Evolutionary conservation across 2,888 invertebrate genomes (phyloP), one percentile per base, ranked within the genome.

Genomic region (Netelia inedita): DNA sequence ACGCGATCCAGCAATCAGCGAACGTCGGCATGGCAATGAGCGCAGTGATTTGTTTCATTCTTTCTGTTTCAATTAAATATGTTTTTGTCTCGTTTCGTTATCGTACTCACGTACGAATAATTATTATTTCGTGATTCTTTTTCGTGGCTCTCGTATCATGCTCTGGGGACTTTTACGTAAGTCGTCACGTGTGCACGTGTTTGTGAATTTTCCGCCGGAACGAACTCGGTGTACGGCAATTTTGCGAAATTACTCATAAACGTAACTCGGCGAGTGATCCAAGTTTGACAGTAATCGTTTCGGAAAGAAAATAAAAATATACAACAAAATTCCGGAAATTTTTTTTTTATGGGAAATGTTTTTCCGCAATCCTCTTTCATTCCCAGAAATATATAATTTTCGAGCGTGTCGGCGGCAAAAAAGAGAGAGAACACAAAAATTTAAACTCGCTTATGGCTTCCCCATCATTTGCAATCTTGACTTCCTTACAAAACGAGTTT

Each of bases 141-240:
- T 65, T 55, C 11, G 0, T 53, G 46, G 50, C 21, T 19, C 19
- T 74, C 16, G 14, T 28, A 41, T n/a, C 9, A 75, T 83, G 79
- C 55, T 59, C 69, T 57, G 75, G 71, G 72, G 35, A 53, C 73
- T 75, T 68, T 66, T 74, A 71, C 74, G 85, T 83, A 65, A 83
- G 85, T 85, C 43, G 68, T 69, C 76, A 41, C 53, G 59, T 43
- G 55, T 72, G 28, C 35, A 6, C 65, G 68, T 43, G 46, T 65
- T 50, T 61, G 16, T 23, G 14, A 74, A 53, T 71, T 80, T 72
- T 43, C 43, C 46, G 43, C 59, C 28, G 10, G 8, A n/a, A 57
- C 28, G 59, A 63, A 9, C 5, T 28, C n/a, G n/a, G 35, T 28
- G 71, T 46, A 23, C 41, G 16, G 65, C 43, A 82, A 82, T 75